Evolutionary conservation across 2,113 vertebrate species (phyloP), one percentile per base, ranked within the genome.

Genomic region (Okapia johnstoni): DNA sequence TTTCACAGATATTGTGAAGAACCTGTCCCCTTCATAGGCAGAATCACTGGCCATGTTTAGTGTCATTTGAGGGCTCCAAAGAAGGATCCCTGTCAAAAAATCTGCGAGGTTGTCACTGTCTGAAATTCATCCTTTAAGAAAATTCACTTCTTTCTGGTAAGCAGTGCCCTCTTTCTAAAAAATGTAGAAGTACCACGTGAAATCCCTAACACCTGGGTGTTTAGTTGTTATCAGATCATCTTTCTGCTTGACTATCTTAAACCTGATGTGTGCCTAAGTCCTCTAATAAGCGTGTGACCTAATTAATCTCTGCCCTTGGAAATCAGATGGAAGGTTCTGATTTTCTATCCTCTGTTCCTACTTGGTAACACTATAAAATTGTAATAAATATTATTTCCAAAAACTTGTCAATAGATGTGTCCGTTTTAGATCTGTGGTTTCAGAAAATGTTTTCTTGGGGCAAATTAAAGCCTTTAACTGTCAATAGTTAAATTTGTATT

Each of bases 91-190:
- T 50, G 21, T 76, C 23, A 28, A 90, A 97, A 93, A 95, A 52
- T 63, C 43, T 63, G 40, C 4, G 2, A 93, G 60, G 36, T 36
- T 70, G 63, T 61, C 46, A 55, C 52, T 50, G 36, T 96, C 46
- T 88, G 80, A 95, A 92, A 90, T 81, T 73, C 46, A 60, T 90
- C 50, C 58, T 90, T 66, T 52, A 97, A 92, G 50, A 63, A 90
- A 97, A 87, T 84, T 63, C 30, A 33, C 90, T 94, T 96, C 28
- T 89, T 79, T 83, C 54, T 90, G 87, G 89, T 96, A 93, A 97
- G 96, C 93, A 98, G 95, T 96, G 97, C 97, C 95, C 97, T 96
- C 96, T 97, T 93, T 96, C 97, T 98, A 84, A 93, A 95, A 92
- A 57, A 43, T 54, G 87, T 33, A 88, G 98, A 98, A 98, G 55